Evolutionary conservation across 1,140 invertebrate species (phyloP), one percentile per base, ranked within the genome.

Genomic region (Bombus pyrosoma): DNA sequence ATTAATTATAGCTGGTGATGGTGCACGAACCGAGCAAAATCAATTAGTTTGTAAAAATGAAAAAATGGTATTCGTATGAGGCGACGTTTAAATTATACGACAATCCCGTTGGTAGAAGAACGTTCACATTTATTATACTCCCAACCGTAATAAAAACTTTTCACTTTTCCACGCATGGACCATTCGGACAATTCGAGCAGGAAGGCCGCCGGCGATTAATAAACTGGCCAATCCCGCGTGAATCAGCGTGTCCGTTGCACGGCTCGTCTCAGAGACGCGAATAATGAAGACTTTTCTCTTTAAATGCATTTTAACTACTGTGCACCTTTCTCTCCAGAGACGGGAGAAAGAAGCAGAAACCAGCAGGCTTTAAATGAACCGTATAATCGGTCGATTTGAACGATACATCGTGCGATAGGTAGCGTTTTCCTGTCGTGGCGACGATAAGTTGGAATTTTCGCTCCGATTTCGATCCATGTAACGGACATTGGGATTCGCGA

Each of bases 281-380:
- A 64, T 86, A 86, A 89, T 86, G 75, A 86, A 89, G 84, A 83
- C 88, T 89, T 89, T 89, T 89, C 87, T 86, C 75, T 85, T 86
- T 84, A 87, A 88, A 81, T 84, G 57, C 78, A 41, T 28, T 81
- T 87, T 84, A 84, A 87, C 81, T 79, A 64, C 71, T 72, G 75
- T 32, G 34, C 37, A 72, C 62, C 53, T 72, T 69, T 57, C 75
- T 87, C 75, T 43, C 64, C 10, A 75, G 66, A 78, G 66, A 18
- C 22, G 47, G 47, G 5, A 53, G 47, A 53, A 22, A 53, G 47
- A 22, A 6, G 18, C 47, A 53, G 47, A 53, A 53, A 53, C 47
- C 41, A n/a, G 22, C 22, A 53, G 64, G 18, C 37, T 41, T n/a
- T 32, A 66, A 85, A 74, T 53, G 47, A 66, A 89, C 76, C 87